Base-by-base conservation (phyloP, 2,113 vertebrate species). In the Sinocyclocheilus anophthalmus region DNA sequence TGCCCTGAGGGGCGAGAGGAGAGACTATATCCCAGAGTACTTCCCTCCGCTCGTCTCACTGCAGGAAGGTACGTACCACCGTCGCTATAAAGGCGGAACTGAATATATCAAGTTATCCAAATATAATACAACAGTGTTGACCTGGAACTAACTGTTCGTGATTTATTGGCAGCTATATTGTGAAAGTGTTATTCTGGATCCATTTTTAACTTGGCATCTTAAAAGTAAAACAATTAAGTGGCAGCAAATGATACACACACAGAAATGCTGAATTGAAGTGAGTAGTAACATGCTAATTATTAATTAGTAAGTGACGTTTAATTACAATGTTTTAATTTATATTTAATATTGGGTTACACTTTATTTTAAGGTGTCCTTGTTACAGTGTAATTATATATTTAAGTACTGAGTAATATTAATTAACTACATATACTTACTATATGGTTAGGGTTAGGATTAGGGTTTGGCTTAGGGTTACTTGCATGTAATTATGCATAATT, bases 1-100 rank as follows among this genome's bases (percentile, higher is more conserved):
- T 92, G 95, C 95, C 18, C 79, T 89, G 45, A 86, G 86, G 0
- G 97, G 97, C 80, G 98, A 99, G 88, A 96, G 97, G 88, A 98
- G 96, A 92, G 98, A 99, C 73, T 97, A 99, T 90, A 98, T 99
- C 93, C 97, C 97, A 3, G 97, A 98, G 83, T 96, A 99, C 86
- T 88, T 99, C 94, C 98, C 98, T 22, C 97, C 97, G 1, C 96
- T 99, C 50, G 96, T 99, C 90, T 99, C 98, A 76, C 95, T 98
- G 91, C 98, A 99, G 90, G 97, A 99, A 98, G 98, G 98, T 99
- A 78, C 22, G 14, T 53, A 24, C 50, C 50, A 12, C 2, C 7
- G 3, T 8, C 67, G 5, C 16, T 80, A 55, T 26, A 77, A 14
- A 24, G 7, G n/a, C 4, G 0, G 2, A 22, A 22, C 3, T 9